Conservation (phyloP, 2,888 invertebrate species). For the Stomorhina lunata region DNA sequence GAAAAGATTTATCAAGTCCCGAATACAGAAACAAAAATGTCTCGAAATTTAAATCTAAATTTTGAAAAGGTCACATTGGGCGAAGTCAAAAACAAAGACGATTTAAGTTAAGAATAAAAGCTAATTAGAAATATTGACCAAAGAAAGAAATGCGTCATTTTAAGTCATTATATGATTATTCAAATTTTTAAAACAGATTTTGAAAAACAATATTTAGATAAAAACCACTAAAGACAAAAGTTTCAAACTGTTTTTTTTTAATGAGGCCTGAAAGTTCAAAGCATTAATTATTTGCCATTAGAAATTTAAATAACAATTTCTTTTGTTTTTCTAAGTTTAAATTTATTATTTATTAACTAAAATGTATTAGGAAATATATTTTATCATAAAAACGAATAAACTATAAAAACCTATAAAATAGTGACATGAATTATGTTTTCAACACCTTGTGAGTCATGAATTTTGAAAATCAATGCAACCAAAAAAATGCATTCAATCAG, state of each 20-base stretch:
- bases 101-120: slow-evolving; percentile 6
- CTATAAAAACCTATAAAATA: slow-evolving; percentile 20
- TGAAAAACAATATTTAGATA: too few relatives aligned
- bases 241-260: slow-evolving; percentile 8
- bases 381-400: slow-evolving; percentile 22
- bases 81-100: neutral
- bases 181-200: neutral
- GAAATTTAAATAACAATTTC: neutral
- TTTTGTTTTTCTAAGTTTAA: neutral
- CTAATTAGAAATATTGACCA: slow-evolving; percentile 41
- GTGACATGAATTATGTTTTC: slow-evolving; percentile 56
- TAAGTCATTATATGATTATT: neutral
- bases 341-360: neutral
- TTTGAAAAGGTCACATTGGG: neutral
- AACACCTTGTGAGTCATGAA: slow-evolving; percentile 56
- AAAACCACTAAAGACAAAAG: neutral
- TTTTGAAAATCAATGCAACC: slow-evolving; percentile 42
- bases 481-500: neutral
- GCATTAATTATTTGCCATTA: neutral
- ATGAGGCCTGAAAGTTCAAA: slow-evolving; percentile 6
- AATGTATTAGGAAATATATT: slow-evolving; percentile 17
- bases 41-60: too few relatives aligned
- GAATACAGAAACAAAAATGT: neutral
- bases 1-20: neutral
- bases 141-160: neutral